Conservation (phyloP, 2,113 vertebrate species). For the Emberiza fucata region DNA sequence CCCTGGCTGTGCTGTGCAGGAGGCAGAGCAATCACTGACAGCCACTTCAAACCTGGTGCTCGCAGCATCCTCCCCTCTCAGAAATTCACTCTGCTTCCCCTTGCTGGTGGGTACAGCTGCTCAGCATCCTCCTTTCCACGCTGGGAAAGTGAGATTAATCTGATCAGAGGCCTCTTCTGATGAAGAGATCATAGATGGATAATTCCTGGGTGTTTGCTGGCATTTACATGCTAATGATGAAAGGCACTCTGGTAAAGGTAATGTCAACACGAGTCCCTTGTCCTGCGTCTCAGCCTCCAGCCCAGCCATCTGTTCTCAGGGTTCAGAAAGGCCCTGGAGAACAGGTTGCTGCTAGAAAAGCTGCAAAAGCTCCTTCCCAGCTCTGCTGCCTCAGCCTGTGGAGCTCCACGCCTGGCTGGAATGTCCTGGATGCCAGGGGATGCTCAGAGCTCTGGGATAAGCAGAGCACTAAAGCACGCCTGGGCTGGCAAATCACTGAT, state of each 20-base stretch:
- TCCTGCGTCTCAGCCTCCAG: not conserved
- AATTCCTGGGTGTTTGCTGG: constrained; percentile 9
- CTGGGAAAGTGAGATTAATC: not conserved
- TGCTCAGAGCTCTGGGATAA: not conserved
- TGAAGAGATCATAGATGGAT: constrained; percentile 1
- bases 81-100: not conserved
- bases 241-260: not conserved
- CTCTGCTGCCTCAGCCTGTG: not conserved
- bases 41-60: not conserved
- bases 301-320: constrained; percentile 12
- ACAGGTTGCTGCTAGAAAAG: not conserved
- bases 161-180: constrained; percentile 35
- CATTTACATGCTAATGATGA: not conserved
- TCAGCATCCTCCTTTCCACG: not conserved
- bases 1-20: not conserved
- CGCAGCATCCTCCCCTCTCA: not conserved
- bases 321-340: constrained; percentile 6
- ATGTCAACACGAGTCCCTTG: not conserved
- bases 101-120: not conserved
- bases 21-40: not conserved
- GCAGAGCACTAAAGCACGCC: not conserved
- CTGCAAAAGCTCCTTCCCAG: not conserved
- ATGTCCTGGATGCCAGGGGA: fast-evolving
- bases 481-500: fast-evolving
- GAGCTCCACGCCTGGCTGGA: not conserved